These are phyloP conservation scores for Caenorhabditis inopinata DNA, from an alignment of 1,140 invertebrate genomes.

Conservation along the genomic window DNA sequence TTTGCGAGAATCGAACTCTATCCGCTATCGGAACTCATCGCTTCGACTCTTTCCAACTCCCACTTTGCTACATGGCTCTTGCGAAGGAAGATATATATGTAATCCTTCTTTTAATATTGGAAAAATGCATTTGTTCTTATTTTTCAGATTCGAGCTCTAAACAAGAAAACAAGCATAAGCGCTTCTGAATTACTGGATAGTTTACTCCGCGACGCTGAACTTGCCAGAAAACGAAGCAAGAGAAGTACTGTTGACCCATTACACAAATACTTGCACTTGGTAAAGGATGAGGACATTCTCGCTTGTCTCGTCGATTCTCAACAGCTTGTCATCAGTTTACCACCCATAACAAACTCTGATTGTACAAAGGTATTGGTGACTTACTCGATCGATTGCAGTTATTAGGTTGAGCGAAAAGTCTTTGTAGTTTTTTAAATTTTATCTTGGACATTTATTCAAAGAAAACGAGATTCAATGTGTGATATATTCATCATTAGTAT, in stretches of 20 bases:
- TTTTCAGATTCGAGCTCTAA: slow-evolving; percentile 44
- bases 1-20: slow-evolving; percentile 43
- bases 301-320: slow-evolving; percentile 43
- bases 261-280: slow-evolving; percentile 23
- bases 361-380: slow-evolving; percentile 29
- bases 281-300: slow-evolving; percentile 30
- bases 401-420: too few species aligned
- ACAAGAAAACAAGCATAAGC: slow-evolving; percentile 38
- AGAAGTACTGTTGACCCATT: slow-evolving; percentile 38
- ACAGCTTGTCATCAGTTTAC: slow-evolving; percentile 45
- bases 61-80: slow-evolving; percentile 45
- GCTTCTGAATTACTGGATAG: slow-evolving; percentile 34
- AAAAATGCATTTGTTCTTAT: too few species aligned
- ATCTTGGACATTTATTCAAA: too few species aligned
- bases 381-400: too few species aligned
- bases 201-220: slow-evolving; percentile 37
- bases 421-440: too few species aligned
- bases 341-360: slow-evolving; percentile 49
- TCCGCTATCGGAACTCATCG: slow-evolving; percentile 50
- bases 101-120: too few species aligned
- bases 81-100: slow-evolving; percentile 37
- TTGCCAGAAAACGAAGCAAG: slow-evolving; percentile 39
- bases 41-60: slow-evolving; percentile 9
- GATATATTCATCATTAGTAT: too few species aligned
- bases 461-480: too few species aligned